These are phyloP conservation scores for Monochamus saltuarius DNA, from an alignment of 1,140 invertebrate genomes.

Conservation along the genomic window DNA sequence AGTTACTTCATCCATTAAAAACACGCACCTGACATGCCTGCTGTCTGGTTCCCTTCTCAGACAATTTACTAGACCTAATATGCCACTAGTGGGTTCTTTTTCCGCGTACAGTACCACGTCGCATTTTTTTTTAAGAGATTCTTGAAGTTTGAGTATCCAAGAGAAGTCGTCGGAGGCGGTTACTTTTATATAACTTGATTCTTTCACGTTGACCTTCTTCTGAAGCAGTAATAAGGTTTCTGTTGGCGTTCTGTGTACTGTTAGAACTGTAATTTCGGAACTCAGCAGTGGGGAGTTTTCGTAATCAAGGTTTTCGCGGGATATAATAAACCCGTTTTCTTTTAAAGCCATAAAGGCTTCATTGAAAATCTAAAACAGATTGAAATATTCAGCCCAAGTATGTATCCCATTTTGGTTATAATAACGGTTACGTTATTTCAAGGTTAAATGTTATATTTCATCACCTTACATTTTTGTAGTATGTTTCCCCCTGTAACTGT, in stretches of 20 bases:
- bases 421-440: too few relatives aligned
- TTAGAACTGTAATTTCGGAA: conserved; percentile 50
- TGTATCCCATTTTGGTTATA: too few relatives aligned
- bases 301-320: conserved; percentile 50
- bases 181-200: conserved; percentile 9
- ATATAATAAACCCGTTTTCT: conserved; percentile 56
- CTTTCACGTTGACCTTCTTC: conserved; percentile 28
- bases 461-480: too few relatives aligned
- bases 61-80: conserved; percentile 77
- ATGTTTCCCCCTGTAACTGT: too few relatives aligned
- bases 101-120: conserved; percentile 62
- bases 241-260: conserved; percentile 49
- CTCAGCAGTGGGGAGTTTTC: conserved; percentile 19
- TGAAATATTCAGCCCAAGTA: not conserved
- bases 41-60: conserved; percentile 69
- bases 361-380: conserved; percentile 48
- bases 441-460: too few relatives aligned
- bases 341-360: conserved; percentile 49
- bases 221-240: conserved; percentile 53
- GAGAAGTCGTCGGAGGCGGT: conserved; percentile 42
- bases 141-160: conserved; percentile 59
- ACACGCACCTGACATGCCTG: conserved; percentile 61
- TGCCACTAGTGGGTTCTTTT: conserved; percentile 67
- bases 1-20: conserved; percentile 67
- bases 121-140: conserved; percentile 56